These are phyloP conservation scores for Danio tinwini DNA, from an alignment of 2,797 vertebrate species.

Conservation along the genomic window DNA sequence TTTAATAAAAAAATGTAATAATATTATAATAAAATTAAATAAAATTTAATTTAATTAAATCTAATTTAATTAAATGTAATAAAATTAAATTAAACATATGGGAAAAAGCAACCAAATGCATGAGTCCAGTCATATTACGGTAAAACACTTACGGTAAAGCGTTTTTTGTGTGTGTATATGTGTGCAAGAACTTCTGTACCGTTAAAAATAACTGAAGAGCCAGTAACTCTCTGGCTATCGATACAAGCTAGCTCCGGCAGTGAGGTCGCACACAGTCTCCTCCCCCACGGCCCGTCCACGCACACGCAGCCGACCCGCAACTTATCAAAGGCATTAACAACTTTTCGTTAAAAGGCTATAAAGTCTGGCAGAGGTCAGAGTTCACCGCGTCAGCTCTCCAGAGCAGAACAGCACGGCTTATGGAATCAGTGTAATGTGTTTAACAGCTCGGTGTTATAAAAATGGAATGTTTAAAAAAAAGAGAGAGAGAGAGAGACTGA, in stretches of 20 bases:
- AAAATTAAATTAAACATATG: slow-evolving; percentile 8
- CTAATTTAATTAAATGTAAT: too few relatives aligned
- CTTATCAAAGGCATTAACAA: slow-evolving; percentile 65
- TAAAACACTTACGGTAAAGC: too few relatives aligned
- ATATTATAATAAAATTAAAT: too few relatives aligned
- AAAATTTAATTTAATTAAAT: too few relatives aligned
- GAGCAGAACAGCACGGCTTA: slow-evolving; percentile 54
- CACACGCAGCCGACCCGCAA: slow-evolving; percentile 55
- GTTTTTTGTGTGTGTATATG: too few relatives aligned
- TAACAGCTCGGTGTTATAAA: slow-evolving; percentile 64
- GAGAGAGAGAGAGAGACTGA: slow-evolving; percentile 33
- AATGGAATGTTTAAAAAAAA: slow-evolving; percentile 63
- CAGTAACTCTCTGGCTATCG: slow-evolving; percentile 52
- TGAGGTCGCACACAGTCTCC: slow-evolving; percentile 55
- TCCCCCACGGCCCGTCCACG: slow-evolving; percentile 46
- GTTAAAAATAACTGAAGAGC: slow-evolving; percentile 60
- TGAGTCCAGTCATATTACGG: background rate
- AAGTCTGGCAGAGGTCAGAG: slow-evolving; percentile 60
- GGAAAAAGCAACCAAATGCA: slow-evolving; percentile 12
- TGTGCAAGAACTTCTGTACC: slow-evolving; percentile 43
- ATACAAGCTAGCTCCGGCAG: slow-evolving; percentile 42
- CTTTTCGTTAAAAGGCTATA: slow-evolving; percentile 63
- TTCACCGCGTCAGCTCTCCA: slow-evolving; percentile 57
- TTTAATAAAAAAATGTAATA: too few relatives aligned
- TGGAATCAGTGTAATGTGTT: slow-evolving; percentile 61